Evolutionary conservation across 2,888 invertebrate species (phyloP), one percentile per base, ranked within the genome.

Genomic region (Drosophila colorata): DNA sequence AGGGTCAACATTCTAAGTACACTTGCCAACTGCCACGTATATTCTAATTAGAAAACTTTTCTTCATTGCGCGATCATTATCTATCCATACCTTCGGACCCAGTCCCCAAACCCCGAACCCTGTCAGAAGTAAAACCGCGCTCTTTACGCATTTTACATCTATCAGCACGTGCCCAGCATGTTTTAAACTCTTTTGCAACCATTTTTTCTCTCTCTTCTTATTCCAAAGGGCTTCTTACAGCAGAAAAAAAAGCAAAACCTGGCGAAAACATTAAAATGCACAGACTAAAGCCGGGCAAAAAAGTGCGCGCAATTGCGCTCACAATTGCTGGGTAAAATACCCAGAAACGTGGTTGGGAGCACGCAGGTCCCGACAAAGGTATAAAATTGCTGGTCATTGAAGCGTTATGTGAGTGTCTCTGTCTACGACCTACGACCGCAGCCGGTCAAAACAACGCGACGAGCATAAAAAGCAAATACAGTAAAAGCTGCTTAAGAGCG

Each of bases 141-240:
- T 88, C 84, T 88, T 84, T 84, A 88, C 73, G 80, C 75, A 83
- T 74, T 88, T 88, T 84, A 86, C 88, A 86, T 84, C 84, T 86
- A 84, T 84, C 84, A 87, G 87, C 84, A 84, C 84, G 84, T 84
- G 88, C 78, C 65, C 78, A 69, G 84, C 84, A 86, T 88, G 66
- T 70, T 83, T 73, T 58, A 55, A 82, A 76, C 72, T 83, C 84
- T 73, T 77, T 76, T 23, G 35, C 11, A 43, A 48, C 43, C 40
- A 38, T 56, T 66, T 74, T 66, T 55, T 38, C n/a, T 49, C 35
- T 13, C 41, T 28, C 18, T 35, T 25, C 9, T 33, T 16, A 8
- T 18, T n/a, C 18, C 20, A 60, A 38, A 25, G 28, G 44, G 35
- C n/a, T 40, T 16, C 16, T 11, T 9, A 16, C n/a, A 40, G 20